Evolutionary conservation across 2,888 invertebrate genomes (phyloP), one percentile per base, ranked within the genome.

Genomic region (Crocallis elinguaria): DNA sequence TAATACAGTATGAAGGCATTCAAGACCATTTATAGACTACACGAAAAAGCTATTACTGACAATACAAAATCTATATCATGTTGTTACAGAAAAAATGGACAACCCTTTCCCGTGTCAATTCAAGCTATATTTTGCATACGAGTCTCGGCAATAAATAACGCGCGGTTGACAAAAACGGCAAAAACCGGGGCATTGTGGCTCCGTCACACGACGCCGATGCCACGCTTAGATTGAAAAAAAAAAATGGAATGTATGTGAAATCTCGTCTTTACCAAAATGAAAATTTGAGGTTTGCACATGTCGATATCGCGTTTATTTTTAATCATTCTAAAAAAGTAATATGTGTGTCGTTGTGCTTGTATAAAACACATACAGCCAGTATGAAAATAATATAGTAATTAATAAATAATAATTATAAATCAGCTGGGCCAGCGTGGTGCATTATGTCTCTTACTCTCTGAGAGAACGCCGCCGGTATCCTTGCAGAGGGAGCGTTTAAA

Each of bases 101-200:
- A 84, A 42, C 84, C 84, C 82, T 84, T 67, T 27, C 56, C 63
- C 66, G 72, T 71, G 77, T 81, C 79, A 82, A 82, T 77, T 77
- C 64, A 45, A 73, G 69, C 73, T 69, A 73, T 77, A 79, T 81
- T 85, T 84, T 86, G 85, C 84, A 85, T 85, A 78, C 76, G 74
- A 73, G 65, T 73, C 76, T 65, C 46, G 63, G 76, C 60, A 75
- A 83, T 85, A 85, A 85, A 86, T 84, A 83, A 82, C 79, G 23
- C 30, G 37, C 44, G 73, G 76, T 62, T 77, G 75, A 71, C 67
- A 75, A 78, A 82, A 82, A 78, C 74, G 57, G 69, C 71, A 71
- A 67, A 65, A 64, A 62, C 64, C 66, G 53, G 66, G 67, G 72
- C 76, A 82, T 83, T 82, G 84, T 83, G 79, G 71, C 73, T 70